Conservation (phyloP, 2,797 vertebrate species). For the Hapalemur alaotrensis region DNA sequence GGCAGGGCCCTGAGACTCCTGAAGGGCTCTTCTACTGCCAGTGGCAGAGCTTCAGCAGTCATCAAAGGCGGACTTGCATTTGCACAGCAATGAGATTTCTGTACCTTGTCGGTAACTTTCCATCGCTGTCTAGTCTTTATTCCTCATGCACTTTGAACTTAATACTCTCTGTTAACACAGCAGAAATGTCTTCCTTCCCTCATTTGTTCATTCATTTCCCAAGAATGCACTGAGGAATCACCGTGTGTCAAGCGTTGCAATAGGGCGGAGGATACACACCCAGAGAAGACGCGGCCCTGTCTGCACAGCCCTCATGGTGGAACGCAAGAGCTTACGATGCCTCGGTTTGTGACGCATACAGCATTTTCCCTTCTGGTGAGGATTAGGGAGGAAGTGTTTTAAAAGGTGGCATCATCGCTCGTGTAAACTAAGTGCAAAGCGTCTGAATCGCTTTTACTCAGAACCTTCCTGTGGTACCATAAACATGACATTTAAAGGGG, state of each 20-base stretch:
- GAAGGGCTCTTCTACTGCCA: neutral
- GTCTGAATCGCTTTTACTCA: too few species aligned
- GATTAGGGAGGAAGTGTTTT: neutral
- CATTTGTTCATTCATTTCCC: neutral
- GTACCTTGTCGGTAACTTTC: neutral
- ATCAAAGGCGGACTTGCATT: neutral
- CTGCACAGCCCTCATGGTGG: neutral
- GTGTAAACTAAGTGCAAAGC: neutral
- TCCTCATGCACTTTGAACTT: neutral
- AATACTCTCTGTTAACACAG: too few species aligned
- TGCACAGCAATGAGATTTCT: neutral
- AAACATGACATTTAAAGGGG: neutral
- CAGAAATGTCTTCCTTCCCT: neutral
- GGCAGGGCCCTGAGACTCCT: neutral
- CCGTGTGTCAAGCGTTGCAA: neutral
- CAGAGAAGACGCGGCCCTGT: neutral
- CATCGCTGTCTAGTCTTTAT: neutral
- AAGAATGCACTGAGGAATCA: neutral
- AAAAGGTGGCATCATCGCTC: neutral
- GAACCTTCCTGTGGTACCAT: neutral
- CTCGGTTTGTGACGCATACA: too few species aligned
- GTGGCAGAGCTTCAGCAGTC: rapidly evolving
- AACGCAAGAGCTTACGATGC: neutral
- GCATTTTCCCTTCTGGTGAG: neutral
- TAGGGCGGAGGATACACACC: neutral